Evolutionary conservation across 2,888 invertebrate species (phyloP), one percentile per base, ranked within the genome.

Genomic region (Melitaea athalia): DNA sequence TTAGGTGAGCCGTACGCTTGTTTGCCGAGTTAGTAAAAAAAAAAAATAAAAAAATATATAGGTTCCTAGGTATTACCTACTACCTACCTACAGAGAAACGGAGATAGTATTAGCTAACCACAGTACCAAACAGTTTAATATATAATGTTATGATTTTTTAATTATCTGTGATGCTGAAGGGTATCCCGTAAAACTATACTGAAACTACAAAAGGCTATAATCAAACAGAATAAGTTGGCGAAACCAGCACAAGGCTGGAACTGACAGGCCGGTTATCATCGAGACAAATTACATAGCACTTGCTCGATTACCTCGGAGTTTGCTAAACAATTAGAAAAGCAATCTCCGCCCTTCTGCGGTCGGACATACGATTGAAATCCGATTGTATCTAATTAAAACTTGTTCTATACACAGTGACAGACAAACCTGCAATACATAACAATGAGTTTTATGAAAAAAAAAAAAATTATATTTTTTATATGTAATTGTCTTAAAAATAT

Each of bases 351-450:
- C 71, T 76, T 75, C 77, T 49, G 57, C n/a, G 57, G 57, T 57
- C 72, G 77, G 77, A 79, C 80, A 77, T 72, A 78, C 79, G 79
- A 82, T 79, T 74, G 75, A 67, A 64, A 71, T 74, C 75, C 77
- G 81, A 81, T 81, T 79, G 78, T 77, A 72, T 75, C 80, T 83
- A 86, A 84, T 82, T 83, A 84, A 82, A 85, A 85, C 81, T 77
- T 45, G 59, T 77, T 79, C 75, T 42, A 33, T 31, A 57, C 38
- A 49, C 57, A 57, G 42, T 57, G 57, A 38, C 42, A 57, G 57
- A 15, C 38, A 57, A 57, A 57, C 57, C 15, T 42, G 11, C 11
- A n/a, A 15, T 5, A 10, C 11, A 5, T 7, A n/a, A 57, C 57
- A 33, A n/a, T 31, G 53, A 14, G 31, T 55, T 55, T 33, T 55